phyloP scores from a whole-genome alignment of 2,888 invertebrate species.

The Trichopoda pennipes region DNA sequence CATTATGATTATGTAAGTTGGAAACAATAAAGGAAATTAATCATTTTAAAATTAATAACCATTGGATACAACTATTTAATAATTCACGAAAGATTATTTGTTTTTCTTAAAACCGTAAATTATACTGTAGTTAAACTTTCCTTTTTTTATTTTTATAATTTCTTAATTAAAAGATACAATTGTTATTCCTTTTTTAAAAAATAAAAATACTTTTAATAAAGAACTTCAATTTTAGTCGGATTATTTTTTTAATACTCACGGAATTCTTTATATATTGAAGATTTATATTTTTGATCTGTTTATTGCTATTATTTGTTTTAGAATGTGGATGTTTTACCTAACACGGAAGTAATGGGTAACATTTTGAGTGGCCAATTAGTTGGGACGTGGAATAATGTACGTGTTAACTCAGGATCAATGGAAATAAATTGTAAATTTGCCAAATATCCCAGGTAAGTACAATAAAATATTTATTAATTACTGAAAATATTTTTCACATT shows the following conservation, averaged over 20 bases:
- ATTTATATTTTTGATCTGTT: no score
- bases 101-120: no score
- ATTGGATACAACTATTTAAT: no score
- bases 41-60: not conserved
- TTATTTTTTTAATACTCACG: no score
- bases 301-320: slow-evolving; percentile 3
- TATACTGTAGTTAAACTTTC: no score
- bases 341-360: slow-evolving; percentile 76
- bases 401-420: slow-evolving; percentile 87
- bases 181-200: no score
- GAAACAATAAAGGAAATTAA: not conserved
- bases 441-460: slow-evolving; percentile 83
- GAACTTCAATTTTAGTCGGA: no score
- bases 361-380: slow-evolving; percentile 77
- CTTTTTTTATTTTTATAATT: no score
- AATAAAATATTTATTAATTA: slow-evolving; percentile 18
- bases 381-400: slow-evolving; percentile 79
- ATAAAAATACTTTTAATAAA: no score
- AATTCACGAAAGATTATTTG: no score
- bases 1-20: slow-evolving; percentile 72
- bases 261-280: no score
- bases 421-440: slow-evolving; percentile 85
- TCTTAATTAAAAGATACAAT: no score
- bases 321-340: slow-evolving; percentile 70
- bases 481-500: not conserved